Percentiles rank a stretch among this genome's conserved stretches.
phyloP scores from a whole-genome alignment of 2,113 vertebrate genomes.

The Etheostoma spectabile region DNA sequence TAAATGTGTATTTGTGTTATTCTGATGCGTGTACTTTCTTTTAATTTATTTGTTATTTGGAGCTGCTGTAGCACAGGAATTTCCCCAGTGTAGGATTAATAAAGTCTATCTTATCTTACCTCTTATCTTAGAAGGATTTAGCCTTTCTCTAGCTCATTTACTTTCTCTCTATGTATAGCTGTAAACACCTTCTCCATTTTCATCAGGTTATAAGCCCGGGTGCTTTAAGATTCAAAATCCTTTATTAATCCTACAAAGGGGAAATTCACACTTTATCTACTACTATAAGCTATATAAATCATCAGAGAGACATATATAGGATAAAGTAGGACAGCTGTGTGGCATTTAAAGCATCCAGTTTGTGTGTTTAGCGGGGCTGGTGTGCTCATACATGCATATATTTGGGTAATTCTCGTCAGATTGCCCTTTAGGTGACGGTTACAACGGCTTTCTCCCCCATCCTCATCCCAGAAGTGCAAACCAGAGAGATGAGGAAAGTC shows the following conservation, averaged over 20 bases:
- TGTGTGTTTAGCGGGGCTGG: conserved; percentile 39
- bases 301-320: conserved; percentile 37
- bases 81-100: too few species aligned
- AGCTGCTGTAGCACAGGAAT: too few species aligned
- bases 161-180: conserved; percentile 46
- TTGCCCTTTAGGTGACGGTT: conserved; percentile 55
- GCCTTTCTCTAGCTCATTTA: conserved; percentile 50
- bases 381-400: conserved; percentile 19
- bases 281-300: conserved; percentile 22
- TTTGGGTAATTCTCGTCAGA: conserved; percentile 10
- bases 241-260: too few species aligned
- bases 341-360: conserved; percentile 41
- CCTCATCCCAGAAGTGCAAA: conserved; percentile 46
- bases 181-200: conserved; percentile 68
- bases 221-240: conserved; percentile 9
- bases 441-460: conserved; percentile 1
- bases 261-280: too few species aligned
- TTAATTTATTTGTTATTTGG: too few species aligned
- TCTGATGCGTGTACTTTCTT: too few species aligned
- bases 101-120: too few species aligned
- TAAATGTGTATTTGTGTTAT: too few species aligned
- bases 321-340: conserved; percentile 35
- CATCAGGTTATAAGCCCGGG: conserved; percentile 34
- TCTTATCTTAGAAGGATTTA: conserved; percentile 16
- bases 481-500: conserved; percentile 58